A percentile compares a stretch with the other conserved stretches of the same genome.
Evolutionary conservation across 2,113 vertebrate species (phyloP).

Genomic region (Phocoena sinus): DNA sequence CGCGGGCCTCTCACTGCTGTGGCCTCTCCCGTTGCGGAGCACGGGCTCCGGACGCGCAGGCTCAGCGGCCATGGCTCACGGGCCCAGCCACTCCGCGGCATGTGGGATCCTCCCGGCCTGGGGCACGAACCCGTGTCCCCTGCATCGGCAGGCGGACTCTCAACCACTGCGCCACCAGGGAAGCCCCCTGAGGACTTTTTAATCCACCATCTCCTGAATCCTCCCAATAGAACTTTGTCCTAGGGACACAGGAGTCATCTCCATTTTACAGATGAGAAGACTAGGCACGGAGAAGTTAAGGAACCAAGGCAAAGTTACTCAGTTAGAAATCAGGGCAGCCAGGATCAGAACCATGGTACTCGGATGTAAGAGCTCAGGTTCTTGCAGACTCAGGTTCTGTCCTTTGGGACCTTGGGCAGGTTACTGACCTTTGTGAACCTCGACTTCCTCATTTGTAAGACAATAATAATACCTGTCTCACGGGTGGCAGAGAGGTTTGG

Average conservation of each 20-base stretch:
- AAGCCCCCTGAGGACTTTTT: background rate
- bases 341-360: background rate
- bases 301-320: background rate
- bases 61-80: no score
- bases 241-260: background rate
- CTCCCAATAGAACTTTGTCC: background rate
- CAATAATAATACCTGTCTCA: no score
- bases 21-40: no score
- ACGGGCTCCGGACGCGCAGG: no score
- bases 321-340: background rate
- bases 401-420: background rate
- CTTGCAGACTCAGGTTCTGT: background rate
- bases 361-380: background rate
- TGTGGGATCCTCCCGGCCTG: no score
- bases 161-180: no score
- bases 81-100: no score
- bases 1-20: no score
- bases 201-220: background rate
- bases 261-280: background rate
- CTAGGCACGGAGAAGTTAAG: background rate
- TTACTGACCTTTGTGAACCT: background rate
- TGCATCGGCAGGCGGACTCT: no score
- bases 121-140: no score
- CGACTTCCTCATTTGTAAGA: background rate
- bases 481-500: background rate